Conservation (phyloP, 2,888 invertebrate species). For the Hydriomena furcata region DNA sequence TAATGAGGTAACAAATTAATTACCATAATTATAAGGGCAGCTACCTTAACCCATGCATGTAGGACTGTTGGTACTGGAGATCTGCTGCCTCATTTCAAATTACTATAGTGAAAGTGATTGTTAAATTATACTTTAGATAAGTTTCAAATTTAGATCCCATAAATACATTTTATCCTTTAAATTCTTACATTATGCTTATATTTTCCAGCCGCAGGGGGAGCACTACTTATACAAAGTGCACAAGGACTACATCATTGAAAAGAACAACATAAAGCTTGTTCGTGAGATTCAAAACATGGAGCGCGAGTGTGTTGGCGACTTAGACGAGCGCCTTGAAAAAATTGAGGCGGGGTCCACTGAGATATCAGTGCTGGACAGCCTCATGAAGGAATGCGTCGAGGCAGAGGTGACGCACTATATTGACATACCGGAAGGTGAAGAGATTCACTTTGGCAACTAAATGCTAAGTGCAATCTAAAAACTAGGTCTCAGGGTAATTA, state of each 20-base stretch:
- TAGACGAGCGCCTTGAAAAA: slow-evolving; percentile 13
- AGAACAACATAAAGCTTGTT: slow-evolving; percentile 39
- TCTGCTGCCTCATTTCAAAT: too few species aligned
- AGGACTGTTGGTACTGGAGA: too few species aligned
- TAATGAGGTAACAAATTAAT: slow-evolving; percentile 45
- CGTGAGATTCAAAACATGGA: slow-evolving; percentile 10
- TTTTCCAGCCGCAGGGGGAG: slow-evolving; percentile 66
- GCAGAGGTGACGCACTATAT: slow-evolving; percentile 8
- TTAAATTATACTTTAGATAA: too few species aligned
- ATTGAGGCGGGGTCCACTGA: slow-evolving; percentile 10
- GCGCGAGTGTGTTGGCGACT: slow-evolving; percentile 6
- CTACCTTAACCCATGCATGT: too few species aligned
- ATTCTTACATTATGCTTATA: too few species aligned
- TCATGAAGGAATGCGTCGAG: slow-evolving; percentile 15
- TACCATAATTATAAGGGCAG: too few species aligned
- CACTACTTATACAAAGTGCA: slow-evolving; percentile 87
- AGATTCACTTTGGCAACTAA: neutral
- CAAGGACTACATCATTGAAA: slow-evolving; percentile 74
- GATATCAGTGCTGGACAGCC: slow-evolving; percentile 2
- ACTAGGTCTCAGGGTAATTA: neutral
- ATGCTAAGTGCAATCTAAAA: neutral
- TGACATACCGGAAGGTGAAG: neutral
- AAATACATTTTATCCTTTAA: too few species aligned
- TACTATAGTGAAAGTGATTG: too few species aligned
- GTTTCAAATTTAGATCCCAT: too few species aligned